These are phyloP conservation scores for Synaphobranchus kaupii DNA, from an alignment of 2,797 vertebrate species.

Conservation along the genomic window DNA sequence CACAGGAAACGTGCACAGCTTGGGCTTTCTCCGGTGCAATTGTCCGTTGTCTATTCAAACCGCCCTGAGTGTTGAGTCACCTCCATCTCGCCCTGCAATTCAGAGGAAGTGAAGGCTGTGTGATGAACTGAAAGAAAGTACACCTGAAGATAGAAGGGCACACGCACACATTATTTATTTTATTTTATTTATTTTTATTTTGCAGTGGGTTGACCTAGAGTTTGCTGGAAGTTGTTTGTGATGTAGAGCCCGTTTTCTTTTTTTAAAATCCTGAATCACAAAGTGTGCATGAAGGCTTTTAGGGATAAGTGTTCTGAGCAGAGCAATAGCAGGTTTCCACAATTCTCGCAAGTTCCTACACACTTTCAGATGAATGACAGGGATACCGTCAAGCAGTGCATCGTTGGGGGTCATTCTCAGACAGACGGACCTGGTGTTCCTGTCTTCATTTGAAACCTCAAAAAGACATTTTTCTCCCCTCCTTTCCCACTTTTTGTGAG, in stretches of 20 bases:
- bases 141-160: neutral
- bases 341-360: neutral
- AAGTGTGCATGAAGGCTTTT: slow-evolving; percentile 64
- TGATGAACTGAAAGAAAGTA: neutral
- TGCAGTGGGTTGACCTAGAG: neutral
- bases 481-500: slow-evolving; percentile 12
- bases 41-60: neutral
- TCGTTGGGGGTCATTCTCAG: neutral
- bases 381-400: neutral
- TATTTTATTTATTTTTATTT: neutral
- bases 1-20: too few species aligned
- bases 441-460: neutral
- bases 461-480: slow-evolving; percentile 37
- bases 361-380: neutral
- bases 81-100: neutral
- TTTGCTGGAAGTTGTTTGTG: neutral
- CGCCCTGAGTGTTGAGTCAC: slow-evolving; percentile 6
- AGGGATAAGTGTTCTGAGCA: slow-evolving; percentile 34
- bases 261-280: slow-evolving; percentile 46
- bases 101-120: neutral
- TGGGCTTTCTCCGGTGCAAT: neutral
- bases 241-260: slow-evolving; percentile 14
- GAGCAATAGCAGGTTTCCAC: neutral
- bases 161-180: neutral
- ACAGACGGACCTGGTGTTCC: neutral